Conservation (phyloP, 2,113 vertebrate species). For the Prietella phreatophila region DNA sequence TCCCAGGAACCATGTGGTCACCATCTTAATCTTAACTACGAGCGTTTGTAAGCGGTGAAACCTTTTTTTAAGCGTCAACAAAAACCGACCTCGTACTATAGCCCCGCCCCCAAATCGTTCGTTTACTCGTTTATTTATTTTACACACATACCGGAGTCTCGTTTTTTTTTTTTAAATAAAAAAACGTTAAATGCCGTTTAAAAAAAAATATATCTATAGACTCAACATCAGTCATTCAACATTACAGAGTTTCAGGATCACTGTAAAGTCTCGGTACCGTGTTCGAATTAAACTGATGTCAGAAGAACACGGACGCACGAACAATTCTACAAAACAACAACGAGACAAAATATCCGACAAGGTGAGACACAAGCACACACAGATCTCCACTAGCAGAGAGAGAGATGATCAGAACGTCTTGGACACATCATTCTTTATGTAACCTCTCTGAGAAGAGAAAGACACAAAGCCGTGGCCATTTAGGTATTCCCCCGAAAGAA, state of each 20-base stretch:
- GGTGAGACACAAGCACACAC: not conserved
- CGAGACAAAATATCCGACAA: not conserved
- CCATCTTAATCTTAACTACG: not conserved
- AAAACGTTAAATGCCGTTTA: not conserved
- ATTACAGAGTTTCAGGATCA: not conserved
- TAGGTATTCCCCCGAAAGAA: not conserved
- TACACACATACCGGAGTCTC: not conserved
- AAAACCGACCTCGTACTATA: not conserved
- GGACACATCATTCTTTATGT: conserved; percentile 83
- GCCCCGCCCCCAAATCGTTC: not conserved
- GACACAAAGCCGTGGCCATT: not conserved
- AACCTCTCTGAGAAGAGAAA: conserved; percentile 76
- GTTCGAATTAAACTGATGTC: not conserved
- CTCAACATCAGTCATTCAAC: not conserved
- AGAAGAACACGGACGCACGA: not conserved
- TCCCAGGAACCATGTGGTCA: not conserved
- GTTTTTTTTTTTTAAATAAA: not conserved
- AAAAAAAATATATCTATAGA: not conserved
- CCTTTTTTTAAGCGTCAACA: not conserved
- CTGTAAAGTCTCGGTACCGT: not conserved
- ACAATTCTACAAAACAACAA: not conserved
- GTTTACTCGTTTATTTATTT: not conserved
- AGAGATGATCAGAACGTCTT: not conserved
- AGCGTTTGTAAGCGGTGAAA: not conserved
- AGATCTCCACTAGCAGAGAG: not conserved